Percentiles rank a stretch among this genome's conserved stretches.
These are phyloP conservation scores for Cercopithecus mitis DNA, from an alignment of 2,797 vertebrate genomes.

Conservation along the genomic window DNA sequence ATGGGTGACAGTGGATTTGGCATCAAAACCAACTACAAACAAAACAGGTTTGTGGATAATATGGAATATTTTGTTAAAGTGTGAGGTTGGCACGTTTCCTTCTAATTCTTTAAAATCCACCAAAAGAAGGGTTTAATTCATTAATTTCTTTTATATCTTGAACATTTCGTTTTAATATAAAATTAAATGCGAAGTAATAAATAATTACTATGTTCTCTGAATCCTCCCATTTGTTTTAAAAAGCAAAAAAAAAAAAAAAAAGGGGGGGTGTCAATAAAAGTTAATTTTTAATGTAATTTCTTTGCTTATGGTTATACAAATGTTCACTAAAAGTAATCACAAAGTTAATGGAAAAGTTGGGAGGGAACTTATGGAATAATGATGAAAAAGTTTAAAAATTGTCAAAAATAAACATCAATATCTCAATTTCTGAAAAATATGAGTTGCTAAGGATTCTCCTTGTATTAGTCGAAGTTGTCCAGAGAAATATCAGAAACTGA, in stretches of 20 bases:
- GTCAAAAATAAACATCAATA: not conserved
- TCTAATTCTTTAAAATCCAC: not conserved
- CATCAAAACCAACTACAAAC: not conserved
- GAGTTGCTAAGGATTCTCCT: not conserved
- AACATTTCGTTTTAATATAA: not conserved
- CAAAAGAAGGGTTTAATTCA: not conserved
- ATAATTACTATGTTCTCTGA: not conserved
- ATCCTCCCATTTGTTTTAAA: not conserved
- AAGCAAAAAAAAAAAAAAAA: no score
- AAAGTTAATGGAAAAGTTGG: not conserved
- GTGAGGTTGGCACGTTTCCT: not conserved
- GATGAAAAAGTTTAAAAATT: not conserved
- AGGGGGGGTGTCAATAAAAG: not conserved
- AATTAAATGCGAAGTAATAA: slow-evolving; percentile 13
- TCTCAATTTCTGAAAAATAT: not conserved
- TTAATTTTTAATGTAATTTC: slow-evolving; percentile 22
- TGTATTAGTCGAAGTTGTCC: not conserved
- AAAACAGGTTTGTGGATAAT: not conserved
- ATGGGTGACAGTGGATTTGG: not conserved
- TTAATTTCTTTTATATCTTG: not conserved
- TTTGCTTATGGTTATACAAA: not conserved
- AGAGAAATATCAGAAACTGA: not conserved
- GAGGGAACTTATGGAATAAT: not conserved
- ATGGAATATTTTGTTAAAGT: not conserved
- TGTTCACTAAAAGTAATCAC: not conserved